Evolutionary conservation across 2,888 invertebrate species (phyloP).

Genomic region (Dynastes hyllus): DNA sequence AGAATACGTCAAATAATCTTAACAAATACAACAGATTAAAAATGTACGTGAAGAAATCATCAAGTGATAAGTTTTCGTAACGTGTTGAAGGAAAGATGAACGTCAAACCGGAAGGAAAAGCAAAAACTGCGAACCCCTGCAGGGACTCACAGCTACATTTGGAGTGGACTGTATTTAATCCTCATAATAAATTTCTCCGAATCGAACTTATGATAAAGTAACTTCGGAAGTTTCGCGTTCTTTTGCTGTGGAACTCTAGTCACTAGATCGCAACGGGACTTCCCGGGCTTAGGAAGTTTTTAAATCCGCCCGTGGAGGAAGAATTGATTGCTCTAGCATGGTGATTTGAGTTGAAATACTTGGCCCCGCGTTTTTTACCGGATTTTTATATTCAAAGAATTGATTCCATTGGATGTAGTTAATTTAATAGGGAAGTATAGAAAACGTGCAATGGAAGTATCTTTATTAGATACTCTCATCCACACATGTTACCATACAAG

Average conservation of each 20-base stretch:
- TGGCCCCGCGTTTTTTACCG: conserved; percentile 59
- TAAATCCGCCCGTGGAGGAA: conserved; percentile 60
- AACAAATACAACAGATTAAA: background rate
- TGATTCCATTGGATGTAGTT: conserved; percentile 1
- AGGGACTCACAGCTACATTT: background rate
- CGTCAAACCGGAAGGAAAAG: background rate
- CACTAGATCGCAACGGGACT: conserved; percentile 16
- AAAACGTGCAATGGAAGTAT: too few relatives aligned
- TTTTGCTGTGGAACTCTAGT: background rate
- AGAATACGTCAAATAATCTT: too few relatives aligned
- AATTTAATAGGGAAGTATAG: background rate
- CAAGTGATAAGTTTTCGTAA: background rate
- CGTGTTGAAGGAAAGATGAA: background rate
- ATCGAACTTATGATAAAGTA: conserved; percentile 58
- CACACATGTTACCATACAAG: too few relatives aligned
- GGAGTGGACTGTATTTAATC: conserved; percentile 28
- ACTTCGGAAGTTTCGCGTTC: conserved; percentile 52
- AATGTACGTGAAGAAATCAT: background rate
- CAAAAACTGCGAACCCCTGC: background rate
- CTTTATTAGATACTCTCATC: too few relatives aligned
- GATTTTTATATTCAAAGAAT: conserved; percentile 17
- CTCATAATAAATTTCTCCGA: conserved; percentile 56
- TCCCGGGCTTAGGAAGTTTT: conserved; percentile 60
- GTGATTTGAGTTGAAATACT: conserved; percentile 63
- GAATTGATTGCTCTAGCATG: conserved; percentile 65